These are phyloP conservation scores for Pempheris klunzingeri DNA, from an alignment of 2,797 vertebrate genomes.

Conservation along the genomic window DNA sequence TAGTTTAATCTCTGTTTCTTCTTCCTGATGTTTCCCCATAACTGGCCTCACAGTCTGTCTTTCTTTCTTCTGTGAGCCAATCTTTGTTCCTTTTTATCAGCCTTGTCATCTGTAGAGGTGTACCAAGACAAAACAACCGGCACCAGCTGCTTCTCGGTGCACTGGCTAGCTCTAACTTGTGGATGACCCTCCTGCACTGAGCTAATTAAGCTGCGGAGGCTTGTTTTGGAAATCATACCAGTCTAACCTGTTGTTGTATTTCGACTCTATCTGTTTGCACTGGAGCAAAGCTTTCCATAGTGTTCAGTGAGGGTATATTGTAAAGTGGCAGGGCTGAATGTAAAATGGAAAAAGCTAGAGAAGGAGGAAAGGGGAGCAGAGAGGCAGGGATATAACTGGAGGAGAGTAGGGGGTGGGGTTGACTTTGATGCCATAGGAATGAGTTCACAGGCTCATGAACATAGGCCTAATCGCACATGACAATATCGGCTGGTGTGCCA, in stretches of 20 bases:
- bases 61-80: conserved; percentile 30
- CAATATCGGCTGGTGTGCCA: conserved; percentile 86
- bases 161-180: conserved; percentile 55
- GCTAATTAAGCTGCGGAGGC: conserved; percentile 62
- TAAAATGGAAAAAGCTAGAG: conserved; percentile 51
- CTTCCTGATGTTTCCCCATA: conserved; percentile 56
- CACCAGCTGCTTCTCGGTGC: conserved; percentile 47
- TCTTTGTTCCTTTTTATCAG: conserved; percentile 71
- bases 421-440: conserved; percentile 82
- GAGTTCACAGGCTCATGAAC: conserved; percentile 84
- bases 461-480: conserved; percentile 84
- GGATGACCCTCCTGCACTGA: conserved; percentile 55
- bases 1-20: conserved; percentile 59
- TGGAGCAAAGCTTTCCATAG: conserved; percentile 45
- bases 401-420: conserved; percentile 56
- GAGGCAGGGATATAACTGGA: conserved; percentile 65
- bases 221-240: conserved; percentile 74
- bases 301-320: conserved; percentile 56
- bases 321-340: conserved; percentile 42
- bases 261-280: conserved; percentile 45
- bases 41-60: conserved; percentile 55
- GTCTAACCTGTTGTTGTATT: conserved; percentile 51
- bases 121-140: conserved; percentile 73
- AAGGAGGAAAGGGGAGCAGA: conserved; percentile 60
- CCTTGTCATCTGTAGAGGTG: conserved; percentile 69